Evolutionary conservation across 1,140 invertebrate genomes (phyloP).

Genomic region (Wasmannia auropunctata): DNA sequence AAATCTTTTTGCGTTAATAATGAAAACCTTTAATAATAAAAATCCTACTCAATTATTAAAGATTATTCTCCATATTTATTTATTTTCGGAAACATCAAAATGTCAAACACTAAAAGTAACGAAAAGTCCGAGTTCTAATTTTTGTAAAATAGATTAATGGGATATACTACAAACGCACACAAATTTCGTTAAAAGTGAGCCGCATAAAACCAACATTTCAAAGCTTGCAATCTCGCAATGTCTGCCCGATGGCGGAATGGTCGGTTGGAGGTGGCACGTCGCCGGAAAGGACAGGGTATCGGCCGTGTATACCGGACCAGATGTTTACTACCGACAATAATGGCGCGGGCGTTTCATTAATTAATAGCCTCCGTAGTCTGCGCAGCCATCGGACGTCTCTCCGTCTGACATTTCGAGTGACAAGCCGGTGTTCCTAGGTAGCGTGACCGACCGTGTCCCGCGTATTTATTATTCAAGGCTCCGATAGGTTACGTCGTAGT

Average conservation of each 20-base stretch:
- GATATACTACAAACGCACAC: not conserved
- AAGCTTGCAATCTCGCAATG: conserved; percentile 24
- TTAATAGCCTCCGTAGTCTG: conserved; percentile 80
- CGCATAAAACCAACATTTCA: not conserved
- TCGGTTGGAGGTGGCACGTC: conserved; percentile 41
- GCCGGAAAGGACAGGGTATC: conserved; percentile 58
- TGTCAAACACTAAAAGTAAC: not conserved
- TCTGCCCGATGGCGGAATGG: conserved; percentile 4
- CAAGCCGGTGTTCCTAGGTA: conserved; percentile 81
- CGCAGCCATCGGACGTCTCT: conserved; percentile 73
- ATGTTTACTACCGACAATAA: conserved; percentile 67
- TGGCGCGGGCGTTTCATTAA: conserved; percentile 81
- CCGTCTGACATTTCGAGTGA: conserved; percentile 85
- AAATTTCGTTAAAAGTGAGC: conserved; percentile 2
- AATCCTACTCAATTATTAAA: not conserved
- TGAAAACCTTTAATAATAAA: not conserved
- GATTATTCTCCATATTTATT: not conserved
- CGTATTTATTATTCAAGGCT: conserved; percentile 84
- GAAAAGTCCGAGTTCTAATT: not conserved
- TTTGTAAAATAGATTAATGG: not conserved
- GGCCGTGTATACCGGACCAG: conserved; percentile 51
- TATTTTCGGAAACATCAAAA: not conserved
- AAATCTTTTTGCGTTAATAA: not conserved
- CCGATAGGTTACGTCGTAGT: conserved; percentile 82
- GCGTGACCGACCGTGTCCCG: conserved; percentile 83